A percentile compares a stretch with the other conserved stretches of the same genome.
Evolutionary conservation across 2,888 invertebrate genomes (phyloP).

Genomic region (Ischnura elegans): DNA sequence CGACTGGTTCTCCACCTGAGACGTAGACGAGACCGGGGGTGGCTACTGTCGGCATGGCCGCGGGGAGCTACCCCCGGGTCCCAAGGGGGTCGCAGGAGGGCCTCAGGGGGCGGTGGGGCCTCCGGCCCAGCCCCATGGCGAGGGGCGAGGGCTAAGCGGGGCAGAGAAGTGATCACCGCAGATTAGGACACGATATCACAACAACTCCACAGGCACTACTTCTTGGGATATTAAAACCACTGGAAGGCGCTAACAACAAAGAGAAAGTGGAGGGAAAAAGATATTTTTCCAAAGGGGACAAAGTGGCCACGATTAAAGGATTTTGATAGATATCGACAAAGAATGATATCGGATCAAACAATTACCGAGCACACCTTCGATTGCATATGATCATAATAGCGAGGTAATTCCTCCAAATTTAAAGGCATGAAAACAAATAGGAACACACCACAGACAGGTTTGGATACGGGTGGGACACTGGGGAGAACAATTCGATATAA

Average conservation of each 20-base stretch:
- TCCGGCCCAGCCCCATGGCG: slow-evolving; percentile 52
- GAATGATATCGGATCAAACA: background rate
- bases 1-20: slow-evolving; percentile 9
- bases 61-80: slow-evolving; percentile 51
- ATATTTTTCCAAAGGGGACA: background rate
- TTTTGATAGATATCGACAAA: background rate
- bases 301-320: background rate
- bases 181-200: background rate
- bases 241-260: background rate
- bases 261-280: background rate
- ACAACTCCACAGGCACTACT: background rate
- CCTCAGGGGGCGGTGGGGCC: slow-evolving; percentile 63
- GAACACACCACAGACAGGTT: background rate
- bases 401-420: background rate
- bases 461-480: background rate
- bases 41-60: slow-evolving; percentile 41
- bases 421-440: background rate
- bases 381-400: background rate
- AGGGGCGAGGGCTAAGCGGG: background rate
- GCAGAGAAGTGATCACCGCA: background rate
- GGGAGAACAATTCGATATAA: background rate
- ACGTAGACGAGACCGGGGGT: slow-evolving; percentile 52
- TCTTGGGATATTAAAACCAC: background rate
- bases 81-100: slow-evolving; percentile 20
- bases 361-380: background rate